Evolutionary conservation across 2,113 vertebrate species (phyloP).

Genomic region (Pseudopipra pipra): DNA sequence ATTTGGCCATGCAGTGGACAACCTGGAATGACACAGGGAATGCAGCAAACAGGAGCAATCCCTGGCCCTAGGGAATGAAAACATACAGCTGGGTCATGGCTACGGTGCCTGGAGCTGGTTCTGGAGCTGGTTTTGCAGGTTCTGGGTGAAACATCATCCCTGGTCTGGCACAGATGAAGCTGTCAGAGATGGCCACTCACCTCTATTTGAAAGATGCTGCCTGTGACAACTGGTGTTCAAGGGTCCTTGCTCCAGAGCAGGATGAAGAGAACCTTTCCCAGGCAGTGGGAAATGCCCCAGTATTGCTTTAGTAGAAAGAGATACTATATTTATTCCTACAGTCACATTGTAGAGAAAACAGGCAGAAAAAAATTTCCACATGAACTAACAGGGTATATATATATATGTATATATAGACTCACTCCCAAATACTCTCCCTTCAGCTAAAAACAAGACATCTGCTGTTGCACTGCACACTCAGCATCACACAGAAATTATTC

Average conservation of each 20-base stretch:
- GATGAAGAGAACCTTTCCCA: not conserved
- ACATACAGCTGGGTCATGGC: not conserved
- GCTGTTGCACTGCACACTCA: not conserved
- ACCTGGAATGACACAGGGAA: not conserved
- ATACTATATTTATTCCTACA: not conserved
- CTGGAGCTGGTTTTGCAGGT: not conserved
- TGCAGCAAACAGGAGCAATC: not conserved
- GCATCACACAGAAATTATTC: not conserved
- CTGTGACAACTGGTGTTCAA: not conserved
- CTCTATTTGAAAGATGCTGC: not conserved
- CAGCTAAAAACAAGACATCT: not conserved
- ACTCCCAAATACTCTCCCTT: not conserved
- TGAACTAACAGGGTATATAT: not conserved
- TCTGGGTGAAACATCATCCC: not conserved
- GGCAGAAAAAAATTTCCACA: not conserved
- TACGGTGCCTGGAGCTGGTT: not conserved
- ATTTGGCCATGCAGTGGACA: not conserved
- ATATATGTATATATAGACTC: rapidly evolving
- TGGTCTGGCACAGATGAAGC: not conserved
- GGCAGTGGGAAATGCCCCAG: not conserved
- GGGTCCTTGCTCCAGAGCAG: not conserved
- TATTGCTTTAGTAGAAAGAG: not conserved
- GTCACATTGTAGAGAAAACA: not conserved
- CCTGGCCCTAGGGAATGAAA: not conserved
- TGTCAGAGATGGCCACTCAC: not conserved